These are phyloP conservation scores for Troides aeacus DNA, from an alignment of 2,888 invertebrate genomes.

Conservation along the genomic window DNA sequence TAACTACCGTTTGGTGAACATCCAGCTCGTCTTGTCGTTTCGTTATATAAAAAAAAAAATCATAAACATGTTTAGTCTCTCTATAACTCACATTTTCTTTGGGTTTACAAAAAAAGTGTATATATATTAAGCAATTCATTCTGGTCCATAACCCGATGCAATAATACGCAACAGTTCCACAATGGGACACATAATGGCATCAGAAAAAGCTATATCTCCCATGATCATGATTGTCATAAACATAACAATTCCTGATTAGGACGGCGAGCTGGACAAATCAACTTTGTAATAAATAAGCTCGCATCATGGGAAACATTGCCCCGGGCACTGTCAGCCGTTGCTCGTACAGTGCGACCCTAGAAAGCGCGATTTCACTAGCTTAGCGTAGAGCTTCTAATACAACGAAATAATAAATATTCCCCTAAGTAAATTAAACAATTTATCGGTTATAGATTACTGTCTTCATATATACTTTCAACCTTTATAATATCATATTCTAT, in stretches of 20 bases:
- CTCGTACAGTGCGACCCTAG: conserved; percentile 38
- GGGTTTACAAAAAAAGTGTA: no score
- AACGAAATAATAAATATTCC: no score
- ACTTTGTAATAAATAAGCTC: conserved; percentile 45
- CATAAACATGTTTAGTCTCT: no score
- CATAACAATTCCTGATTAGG: conserved; percentile 51
- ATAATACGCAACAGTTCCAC: background rate
- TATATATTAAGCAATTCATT: no score
- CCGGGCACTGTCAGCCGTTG: conserved; percentile 46
- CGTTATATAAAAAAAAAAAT: no score
- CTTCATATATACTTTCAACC: background rate
- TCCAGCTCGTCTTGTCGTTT: no score
- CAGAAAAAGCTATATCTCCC: conserved; percentile 26
- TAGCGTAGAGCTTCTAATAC: conserved; percentile 23
- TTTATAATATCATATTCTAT: no score
- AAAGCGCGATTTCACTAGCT: conserved; percentile 32
- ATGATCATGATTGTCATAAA: conserved; percentile 39
- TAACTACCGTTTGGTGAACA: no score
- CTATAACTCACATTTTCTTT: no score
- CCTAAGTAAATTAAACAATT: no score
- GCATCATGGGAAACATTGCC: conserved; percentile 52
- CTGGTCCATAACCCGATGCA: background rate
- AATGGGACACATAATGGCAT: background rate
- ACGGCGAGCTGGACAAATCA: conserved; percentile 40
- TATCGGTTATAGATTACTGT: background rate